Conservation (phyloP, 2,888 invertebrate species). For the Thecocarcelia acutangulata region DNA sequence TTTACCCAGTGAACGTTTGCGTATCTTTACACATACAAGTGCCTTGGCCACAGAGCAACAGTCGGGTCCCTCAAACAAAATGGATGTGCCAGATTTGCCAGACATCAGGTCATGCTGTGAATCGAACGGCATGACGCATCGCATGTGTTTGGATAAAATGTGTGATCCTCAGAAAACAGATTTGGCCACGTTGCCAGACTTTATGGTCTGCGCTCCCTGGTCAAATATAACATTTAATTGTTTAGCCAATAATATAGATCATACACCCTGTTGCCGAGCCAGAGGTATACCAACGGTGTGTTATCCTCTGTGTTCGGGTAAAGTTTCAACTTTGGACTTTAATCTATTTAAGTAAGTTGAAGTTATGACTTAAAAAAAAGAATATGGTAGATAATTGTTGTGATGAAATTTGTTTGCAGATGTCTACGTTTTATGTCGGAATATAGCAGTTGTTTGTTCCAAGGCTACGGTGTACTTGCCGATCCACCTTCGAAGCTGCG, state of each 20-base stretch:
- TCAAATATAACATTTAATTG: slow-evolving; percentile 90
- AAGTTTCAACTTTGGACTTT: slow-evolving; percentile 89
- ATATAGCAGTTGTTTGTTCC: slow-evolving; percentile 90
- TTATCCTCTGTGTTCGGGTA: slow-evolving; percentile 89
- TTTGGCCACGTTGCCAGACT: slow-evolving; percentile 84
- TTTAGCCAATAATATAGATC: slow-evolving; percentile 90
- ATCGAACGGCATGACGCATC: slow-evolving; percentile 87
- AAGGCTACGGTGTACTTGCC: slow-evolving; percentile 92
- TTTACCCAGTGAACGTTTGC: slow-evolving; percentile 87
- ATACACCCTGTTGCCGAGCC: slow-evolving; percentile 89
- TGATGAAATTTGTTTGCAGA: slow-evolving; percentile 77
- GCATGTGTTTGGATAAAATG: slow-evolving; percentile 88
- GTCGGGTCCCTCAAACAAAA: slow-evolving; percentile 55
- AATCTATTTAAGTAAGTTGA: slow-evolving; percentile 89
- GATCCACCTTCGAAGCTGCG: slow-evolving; percentile 87
- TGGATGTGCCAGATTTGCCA: slow-evolving; percentile 85
- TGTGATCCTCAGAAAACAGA: slow-evolving; percentile 87
- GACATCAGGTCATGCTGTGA: slow-evolving; percentile 89
- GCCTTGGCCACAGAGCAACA: slow-evolving; percentile 83
- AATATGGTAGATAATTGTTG: neutral
- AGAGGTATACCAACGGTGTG: slow-evolving; percentile 89
- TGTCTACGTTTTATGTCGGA: slow-evolving; percentile 91
- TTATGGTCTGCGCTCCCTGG: slow-evolving; percentile 95
- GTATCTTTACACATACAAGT: slow-evolving; percentile 83
- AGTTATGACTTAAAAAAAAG: fast-evolving